Evolutionary conservation across 1,140 invertebrate species (phyloP).

Genomic region (Diabrotica virgifera): DNA sequence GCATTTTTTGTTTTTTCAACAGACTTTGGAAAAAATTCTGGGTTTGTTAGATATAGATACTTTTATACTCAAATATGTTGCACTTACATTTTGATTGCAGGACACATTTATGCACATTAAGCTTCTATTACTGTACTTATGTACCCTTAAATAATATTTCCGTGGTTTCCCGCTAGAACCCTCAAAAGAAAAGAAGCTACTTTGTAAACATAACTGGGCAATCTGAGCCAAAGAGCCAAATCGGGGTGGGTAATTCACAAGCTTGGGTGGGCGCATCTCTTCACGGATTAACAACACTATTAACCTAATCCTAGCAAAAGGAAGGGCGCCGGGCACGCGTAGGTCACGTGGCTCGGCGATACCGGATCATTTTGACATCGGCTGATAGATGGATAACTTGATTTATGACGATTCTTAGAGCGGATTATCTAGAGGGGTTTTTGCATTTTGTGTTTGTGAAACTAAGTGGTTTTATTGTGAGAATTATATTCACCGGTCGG

Average conservation of each 20-base stretch:
- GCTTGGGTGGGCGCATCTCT: slow-evolving; percentile 32
- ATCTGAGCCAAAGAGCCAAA: background rate
- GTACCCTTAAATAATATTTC: too few species aligned
- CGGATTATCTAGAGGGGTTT: slow-evolving; percentile 25
- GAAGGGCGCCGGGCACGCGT: slow-evolving; percentile 12
- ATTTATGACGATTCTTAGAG: slow-evolving; percentile 28
- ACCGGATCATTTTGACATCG: slow-evolving; percentile 11
- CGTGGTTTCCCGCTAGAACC: too few species aligned
- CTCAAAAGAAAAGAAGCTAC: too few species aligned
- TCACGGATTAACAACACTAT: slow-evolving; percentile 36
- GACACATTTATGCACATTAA: too few species aligned
- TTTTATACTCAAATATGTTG: too few species aligned
- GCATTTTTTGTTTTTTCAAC: too few species aligned
- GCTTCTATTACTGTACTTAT: too few species aligned
- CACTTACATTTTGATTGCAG: too few species aligned
- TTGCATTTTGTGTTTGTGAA: slow-evolving; percentile 27
- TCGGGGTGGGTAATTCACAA: slow-evolving; percentile 22
- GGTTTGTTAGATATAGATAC: too few species aligned
- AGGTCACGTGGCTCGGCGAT: slow-evolving; percentile 27
- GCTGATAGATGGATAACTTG: slow-evolving; percentile 29
- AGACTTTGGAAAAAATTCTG: too few species aligned
- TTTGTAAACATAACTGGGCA: background rate
- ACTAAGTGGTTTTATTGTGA: slow-evolving; percentile 29
- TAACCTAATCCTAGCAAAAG: slow-evolving; percentile 30
- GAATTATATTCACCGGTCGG: slow-evolving; percentile 20